Evolutionary conservation across 2,113 vertebrate species (phyloP).

Genomic region (Callaeas wilsoni): DNA sequence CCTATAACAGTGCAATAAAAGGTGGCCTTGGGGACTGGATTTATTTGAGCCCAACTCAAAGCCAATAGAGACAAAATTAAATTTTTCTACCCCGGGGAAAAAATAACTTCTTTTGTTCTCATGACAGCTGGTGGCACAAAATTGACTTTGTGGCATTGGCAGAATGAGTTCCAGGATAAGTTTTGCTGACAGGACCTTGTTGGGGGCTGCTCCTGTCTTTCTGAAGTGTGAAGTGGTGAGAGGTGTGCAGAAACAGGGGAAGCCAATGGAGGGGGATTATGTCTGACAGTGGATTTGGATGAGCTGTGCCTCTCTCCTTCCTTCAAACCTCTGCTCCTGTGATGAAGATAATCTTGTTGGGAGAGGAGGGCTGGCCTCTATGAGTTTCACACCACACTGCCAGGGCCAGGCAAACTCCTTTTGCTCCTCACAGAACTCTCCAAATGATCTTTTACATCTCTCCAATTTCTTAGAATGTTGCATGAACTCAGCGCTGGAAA

Average conservation of each 20-base stretch:
- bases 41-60: constrained; percentile 26
- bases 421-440: background rate
- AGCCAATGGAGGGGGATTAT: background rate
- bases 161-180: background rate
- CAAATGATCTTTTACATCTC: background rate
- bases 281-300: background rate
- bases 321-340: background rate
- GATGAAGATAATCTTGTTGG: background rate
- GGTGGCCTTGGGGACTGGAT: background rate
- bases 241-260: background rate
- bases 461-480: background rate
- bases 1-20: constrained; percentile 10
- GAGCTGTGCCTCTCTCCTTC: background rate
- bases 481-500: background rate
- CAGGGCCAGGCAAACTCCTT: background rate
- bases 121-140: background rate
- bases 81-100: constrained; percentile 25
- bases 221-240: background rate
- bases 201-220: background rate
- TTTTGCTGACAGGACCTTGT: background rate
- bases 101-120: constrained; percentile 15
- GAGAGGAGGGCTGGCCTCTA: background rate
- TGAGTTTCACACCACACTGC: background rate
- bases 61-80: constrained; percentile 54
- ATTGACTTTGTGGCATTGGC: background rate